phyloP scores from a whole-genome alignment of 2,888 invertebrate genomes.

The Allacma fusca region DNA sequence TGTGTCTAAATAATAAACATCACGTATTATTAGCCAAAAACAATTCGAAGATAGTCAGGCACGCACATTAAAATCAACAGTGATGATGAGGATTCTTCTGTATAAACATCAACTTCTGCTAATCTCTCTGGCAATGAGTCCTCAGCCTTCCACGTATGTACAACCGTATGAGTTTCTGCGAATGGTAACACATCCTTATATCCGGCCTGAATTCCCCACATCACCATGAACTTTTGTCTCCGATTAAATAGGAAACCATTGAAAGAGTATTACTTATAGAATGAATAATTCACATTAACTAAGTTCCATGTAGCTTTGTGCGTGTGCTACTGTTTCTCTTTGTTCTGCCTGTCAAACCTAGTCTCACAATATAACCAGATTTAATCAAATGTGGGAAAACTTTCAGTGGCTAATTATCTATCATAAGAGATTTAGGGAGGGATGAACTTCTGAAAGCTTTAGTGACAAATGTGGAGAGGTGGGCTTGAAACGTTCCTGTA shows the following conservation, averaged over 20 bases:
- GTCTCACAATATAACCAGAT: too few species aligned
- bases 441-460: too few species aligned
- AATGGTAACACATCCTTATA: neutral
- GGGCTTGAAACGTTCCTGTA: too few species aligned
- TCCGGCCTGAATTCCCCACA: neutral
- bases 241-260: neutral
- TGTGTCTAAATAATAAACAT: neutral
- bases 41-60: neutral
- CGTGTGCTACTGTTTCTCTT: too few species aligned
- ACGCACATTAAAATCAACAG: neutral
- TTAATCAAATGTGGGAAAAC: too few species aligned
- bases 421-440: too few species aligned
- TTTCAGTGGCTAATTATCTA: too few species aligned
- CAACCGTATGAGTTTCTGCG: neutral
- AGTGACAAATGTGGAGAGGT: too few species aligned
- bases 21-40: neutral
- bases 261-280: neutral
- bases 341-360: too few species aligned
- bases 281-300: neutral
- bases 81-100: neutral
- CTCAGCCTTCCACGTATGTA: neutral
- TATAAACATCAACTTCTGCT: neutral
- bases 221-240: neutral
- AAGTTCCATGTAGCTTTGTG: too few species aligned
- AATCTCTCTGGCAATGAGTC: too few species aligned